Evolutionary conservation across 2,797 vertebrate genomes (phyloP).

Genomic region (Sardinella longiceps): DNA sequence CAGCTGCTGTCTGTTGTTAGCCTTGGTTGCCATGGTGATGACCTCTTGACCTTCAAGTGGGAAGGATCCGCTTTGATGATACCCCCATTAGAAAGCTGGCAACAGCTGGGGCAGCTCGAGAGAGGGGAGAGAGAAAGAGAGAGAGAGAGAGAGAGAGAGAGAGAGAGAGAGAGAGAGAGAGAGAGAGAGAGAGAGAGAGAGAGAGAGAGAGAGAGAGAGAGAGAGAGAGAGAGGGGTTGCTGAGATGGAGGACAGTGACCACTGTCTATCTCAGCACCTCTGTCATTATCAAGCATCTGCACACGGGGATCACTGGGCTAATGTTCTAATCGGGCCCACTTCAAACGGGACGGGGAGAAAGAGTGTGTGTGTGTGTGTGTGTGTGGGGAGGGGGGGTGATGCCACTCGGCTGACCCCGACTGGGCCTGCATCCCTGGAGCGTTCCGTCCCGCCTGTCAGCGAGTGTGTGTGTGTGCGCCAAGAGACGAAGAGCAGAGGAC

Average conservation of each 20-base stretch:
- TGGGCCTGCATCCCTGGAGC: conserved; percentile 37
- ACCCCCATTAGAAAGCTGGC: conserved; percentile 33
- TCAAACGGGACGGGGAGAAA: conserved; percentile 57
- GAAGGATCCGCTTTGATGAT: conserved; percentile 51
- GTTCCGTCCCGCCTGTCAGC: conserved; percentile 49
- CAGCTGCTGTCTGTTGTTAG: conserved; percentile 29
- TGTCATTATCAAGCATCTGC: conserved; percentile 50
- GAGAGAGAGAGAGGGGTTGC: neutral
- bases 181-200: no score
- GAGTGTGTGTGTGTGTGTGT: neutral
- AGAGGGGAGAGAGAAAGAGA: neutral
- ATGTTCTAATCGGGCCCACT: conserved; percentile 51
- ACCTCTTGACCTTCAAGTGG: conserved; percentile 49
- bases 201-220: neutral
- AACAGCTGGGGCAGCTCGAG: neutral
- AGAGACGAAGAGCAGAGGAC: conserved; percentile 51
- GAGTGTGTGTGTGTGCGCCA: conserved; percentile 46
- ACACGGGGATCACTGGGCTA: conserved; percentile 47
- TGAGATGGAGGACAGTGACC: conserved; percentile 17
- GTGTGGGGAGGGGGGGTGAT: neutral
- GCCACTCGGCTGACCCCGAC: neutral
- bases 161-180: no score
- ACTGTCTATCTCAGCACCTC: conserved; percentile 54
- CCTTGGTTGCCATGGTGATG: conserved; percentile 36
- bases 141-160: no score